Percentiles rank a stretch among this genome's conserved stretches.
Evolutionary conservation across 2,113 vertebrate species (phyloP).

Genomic region (Blennius ocellaris): DNA sequence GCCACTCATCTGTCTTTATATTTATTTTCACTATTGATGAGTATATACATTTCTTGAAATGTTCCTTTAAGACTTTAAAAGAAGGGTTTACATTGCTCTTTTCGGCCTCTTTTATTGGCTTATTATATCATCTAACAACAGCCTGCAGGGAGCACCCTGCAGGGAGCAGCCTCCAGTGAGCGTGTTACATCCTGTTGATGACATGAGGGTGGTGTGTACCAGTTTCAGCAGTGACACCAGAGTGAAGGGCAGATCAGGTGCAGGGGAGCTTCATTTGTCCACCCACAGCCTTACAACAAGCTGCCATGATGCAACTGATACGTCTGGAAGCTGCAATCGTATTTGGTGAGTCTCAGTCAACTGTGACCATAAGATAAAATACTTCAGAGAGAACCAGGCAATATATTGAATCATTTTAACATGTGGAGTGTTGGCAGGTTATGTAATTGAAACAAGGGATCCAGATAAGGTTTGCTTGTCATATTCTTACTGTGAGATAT

Average conservation of each 20-base stretch:
- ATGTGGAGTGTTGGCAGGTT: background rate
- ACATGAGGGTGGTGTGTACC: conserved; percentile 46
- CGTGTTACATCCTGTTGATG: conserved; percentile 46
- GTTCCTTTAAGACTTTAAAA: no score
- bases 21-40: no score
- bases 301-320: conserved; percentile 48
- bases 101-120: background rate
- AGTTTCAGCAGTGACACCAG: conserved; percentile 10
- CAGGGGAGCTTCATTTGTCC: conserved; percentile 35
- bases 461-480: background rate
- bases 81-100: no score
- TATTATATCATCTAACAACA: conserved; percentile 10
- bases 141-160: background rate
- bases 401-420: background rate
- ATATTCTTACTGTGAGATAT: background rate
- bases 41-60: no score
- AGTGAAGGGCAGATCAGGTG: conserved; percentile 21
- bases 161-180: conserved; percentile 31
- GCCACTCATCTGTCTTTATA: no score
- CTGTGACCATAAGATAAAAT: rapidly evolving
- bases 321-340: conserved; percentile 37
- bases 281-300: conserved; percentile 23
- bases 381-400: background rate
- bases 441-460: background rate
- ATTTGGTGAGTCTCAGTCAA: conserved; percentile 63